These are phyloP conservation scores for Ceyx melanurus DNA, from an alignment of 2,113 vertebrate genomes.

Conservation along the genomic window DNA sequence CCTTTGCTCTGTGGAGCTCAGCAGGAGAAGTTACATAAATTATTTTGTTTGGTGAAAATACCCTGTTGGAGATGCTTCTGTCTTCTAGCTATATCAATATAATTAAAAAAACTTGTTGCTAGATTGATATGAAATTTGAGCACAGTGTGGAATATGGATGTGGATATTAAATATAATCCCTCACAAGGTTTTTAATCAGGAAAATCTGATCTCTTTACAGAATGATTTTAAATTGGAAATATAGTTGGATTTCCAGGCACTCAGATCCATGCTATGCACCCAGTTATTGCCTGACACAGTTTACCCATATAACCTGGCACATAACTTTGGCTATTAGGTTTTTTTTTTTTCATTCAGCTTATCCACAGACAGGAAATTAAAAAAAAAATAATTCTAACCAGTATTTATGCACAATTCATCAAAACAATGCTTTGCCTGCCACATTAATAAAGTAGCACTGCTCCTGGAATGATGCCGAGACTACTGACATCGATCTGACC, in stretches of 20 bases:
- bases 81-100: not conserved
- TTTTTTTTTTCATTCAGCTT: not conserved
- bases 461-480: not conserved
- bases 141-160: not conserved
- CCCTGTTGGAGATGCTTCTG: not conserved
- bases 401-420: conserved; percentile 19
- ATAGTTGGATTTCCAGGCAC: not conserved
- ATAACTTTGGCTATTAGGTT: not conserved
- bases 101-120: conserved; percentile 9
- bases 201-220: conserved; percentile 40
- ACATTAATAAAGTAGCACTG: not conserved
- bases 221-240: conserved; percentile 41
- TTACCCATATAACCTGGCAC: not conserved
- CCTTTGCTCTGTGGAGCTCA: not conserved
- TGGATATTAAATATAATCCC: conserved; percentile 40
- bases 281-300: not conserved
- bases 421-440: conserved; percentile 15
- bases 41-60: conserved; percentile 6
- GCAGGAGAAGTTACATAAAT: not conserved
- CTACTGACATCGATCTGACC: not conserved
- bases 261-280: not conserved
- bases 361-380: conserved; percentile 61
- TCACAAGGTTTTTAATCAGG: conserved; percentile 51
- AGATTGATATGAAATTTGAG: conserved; percentile 38
- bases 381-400: not conserved